Base-by-base conservation (phyloP, 2,888 invertebrate species). In the Pristionchus mayeri region DNA sequence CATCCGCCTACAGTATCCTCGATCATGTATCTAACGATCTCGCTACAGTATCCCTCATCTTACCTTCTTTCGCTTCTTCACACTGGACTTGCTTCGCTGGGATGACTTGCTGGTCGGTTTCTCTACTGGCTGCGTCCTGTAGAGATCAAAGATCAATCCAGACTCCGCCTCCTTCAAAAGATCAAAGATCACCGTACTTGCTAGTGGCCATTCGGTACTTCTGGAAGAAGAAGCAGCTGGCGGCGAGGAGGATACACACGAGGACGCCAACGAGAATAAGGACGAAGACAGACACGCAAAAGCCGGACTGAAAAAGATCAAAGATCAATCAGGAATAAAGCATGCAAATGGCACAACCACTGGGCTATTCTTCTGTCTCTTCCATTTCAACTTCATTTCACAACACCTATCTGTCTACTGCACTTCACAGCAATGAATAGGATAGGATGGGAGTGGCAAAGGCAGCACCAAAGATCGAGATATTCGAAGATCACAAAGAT, bases 141-240 rank as follows among this genome's bases (percentile, higher is more conserved):
- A 40, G 40, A 71, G 71, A 71, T 71, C 71, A 44, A 71, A 71
- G 71, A 71, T 71, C 71, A 71, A 16, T 63, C 34, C 6, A 63
- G 34, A 18, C 63, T 34, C 30, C 34, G 63, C 63, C 34, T 34
- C 34, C 63, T 63, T 34, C 0, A 34, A n/a, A n/a, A 63, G 63
- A 13, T n/a, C 63, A n/a, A n/a, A n/a, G n/a, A 13, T 4, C 60
- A 16, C 60, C 67, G 37, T 40, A 71, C 71, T 44, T 71, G 11
- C 40, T 16, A 18, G 11, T 44, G 44, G 13, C 13, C 44, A 9
- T 11, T 21, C 71, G 40, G n/a, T 40, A n/a, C 40, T 40, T 71
- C 40, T 44, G 37, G 71, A 71, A 71, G 71, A 71, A 71, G 71
- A 71, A 40, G 71, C 71, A 71, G 24, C n/a, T 71, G 40, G n/a